phyloP scores from a whole-genome alignment of 2,888 invertebrate species.

The Ormyrus labotus region DNA sequence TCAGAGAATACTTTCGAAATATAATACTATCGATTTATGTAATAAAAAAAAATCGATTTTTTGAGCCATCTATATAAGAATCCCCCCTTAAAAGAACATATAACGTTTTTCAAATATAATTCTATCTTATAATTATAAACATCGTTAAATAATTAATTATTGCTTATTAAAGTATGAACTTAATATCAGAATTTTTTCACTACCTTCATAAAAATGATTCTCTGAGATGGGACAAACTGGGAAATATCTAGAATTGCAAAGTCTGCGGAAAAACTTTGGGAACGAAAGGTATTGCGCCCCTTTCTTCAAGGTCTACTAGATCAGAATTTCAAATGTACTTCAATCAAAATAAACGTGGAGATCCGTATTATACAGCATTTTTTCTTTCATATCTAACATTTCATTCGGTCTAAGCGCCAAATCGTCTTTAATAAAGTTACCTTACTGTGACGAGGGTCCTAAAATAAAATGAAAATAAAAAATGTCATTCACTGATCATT shows the following conservation, averaged over 20 bases:
- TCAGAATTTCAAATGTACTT: conserved; percentile 31
- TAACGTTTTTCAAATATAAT: too few relatives aligned
- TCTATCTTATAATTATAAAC: too few relatives aligned
- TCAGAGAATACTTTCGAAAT: too few relatives aligned
- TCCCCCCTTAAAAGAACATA: too few relatives aligned
- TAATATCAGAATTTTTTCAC: too few relatives aligned
- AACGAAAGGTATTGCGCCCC: conserved; percentile 1
- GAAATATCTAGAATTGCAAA: conserved; percentile 12
- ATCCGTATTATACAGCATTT: conserved; percentile 4
- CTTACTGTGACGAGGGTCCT: too few relatives aligned
- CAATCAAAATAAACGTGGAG: conserved; percentile 28
- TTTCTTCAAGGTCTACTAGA: conserved; percentile 1
- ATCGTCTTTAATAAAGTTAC: neutral
- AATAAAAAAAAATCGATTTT: too few relatives aligned
- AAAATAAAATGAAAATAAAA: too few relatives aligned
- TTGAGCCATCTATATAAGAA: too few relatives aligned
- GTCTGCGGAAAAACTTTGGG: conserved; percentile 11
- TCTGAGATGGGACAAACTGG: neutral
- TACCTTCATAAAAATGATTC: too few relatives aligned
- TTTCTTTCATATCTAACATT: conserved; percentile 1
- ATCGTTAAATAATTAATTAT: neutral
- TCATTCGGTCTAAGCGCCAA: neutral
- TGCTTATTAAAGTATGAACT: neutral
- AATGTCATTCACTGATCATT: too few relatives aligned
- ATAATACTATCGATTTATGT: too few relatives aligned